Percentiles rank a stretch among this genome's conserved stretches.
These are phyloP conservation scores for Rhagium mordax DNA, from an alignment of 2,888 invertebrate genomes.

Conservation along the genomic window DNA sequence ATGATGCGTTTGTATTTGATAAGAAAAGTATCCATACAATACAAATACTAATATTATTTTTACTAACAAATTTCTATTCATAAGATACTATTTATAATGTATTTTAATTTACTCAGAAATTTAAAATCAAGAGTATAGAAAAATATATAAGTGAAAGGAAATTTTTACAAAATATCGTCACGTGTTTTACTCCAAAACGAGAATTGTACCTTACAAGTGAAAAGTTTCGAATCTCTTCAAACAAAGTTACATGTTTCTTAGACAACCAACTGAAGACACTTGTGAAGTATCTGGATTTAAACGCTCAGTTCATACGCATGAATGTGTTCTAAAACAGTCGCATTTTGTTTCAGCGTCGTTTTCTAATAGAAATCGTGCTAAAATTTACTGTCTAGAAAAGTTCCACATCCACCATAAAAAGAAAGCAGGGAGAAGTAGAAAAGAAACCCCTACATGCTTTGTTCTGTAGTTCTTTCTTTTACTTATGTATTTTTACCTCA, in stretches of 20 bases:
- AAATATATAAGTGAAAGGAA: too few species aligned
- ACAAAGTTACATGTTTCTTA: not conserved
- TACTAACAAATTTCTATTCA: too few species aligned
- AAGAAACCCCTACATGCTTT: slow-evolving; percentile 35
- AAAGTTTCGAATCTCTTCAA: not conserved
- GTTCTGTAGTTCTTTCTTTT: slow-evolving; percentile 43
- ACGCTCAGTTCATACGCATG: slow-evolving; percentile 45
- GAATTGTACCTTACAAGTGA: not conserved
- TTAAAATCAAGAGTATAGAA: too few species aligned
- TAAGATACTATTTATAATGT: too few species aligned
- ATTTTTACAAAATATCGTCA: too few species aligned
- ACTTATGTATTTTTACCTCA: slow-evolving; percentile 44
- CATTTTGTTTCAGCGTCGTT: slow-evolving; percentile 29
- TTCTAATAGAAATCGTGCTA: slow-evolving; percentile 47
- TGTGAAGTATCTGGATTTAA: slow-evolving; percentile 45
- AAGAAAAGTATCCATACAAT: too few species aligned
- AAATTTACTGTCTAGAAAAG: slow-evolving; percentile 47
- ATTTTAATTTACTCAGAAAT: too few species aligned
- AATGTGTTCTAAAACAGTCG: slow-evolving; percentile 38
- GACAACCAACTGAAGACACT: not conserved
- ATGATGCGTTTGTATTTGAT: too few species aligned
- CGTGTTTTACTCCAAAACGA: not conserved
- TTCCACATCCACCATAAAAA: slow-evolving; percentile 30
- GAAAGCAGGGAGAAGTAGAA: slow-evolving; percentile 30
- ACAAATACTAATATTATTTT: too few species aligned